These are phyloP conservation scores for Amia ocellicauda DNA, from an alignment of 2,113 vertebrate genomes.

Conservation along the genomic window DNA sequence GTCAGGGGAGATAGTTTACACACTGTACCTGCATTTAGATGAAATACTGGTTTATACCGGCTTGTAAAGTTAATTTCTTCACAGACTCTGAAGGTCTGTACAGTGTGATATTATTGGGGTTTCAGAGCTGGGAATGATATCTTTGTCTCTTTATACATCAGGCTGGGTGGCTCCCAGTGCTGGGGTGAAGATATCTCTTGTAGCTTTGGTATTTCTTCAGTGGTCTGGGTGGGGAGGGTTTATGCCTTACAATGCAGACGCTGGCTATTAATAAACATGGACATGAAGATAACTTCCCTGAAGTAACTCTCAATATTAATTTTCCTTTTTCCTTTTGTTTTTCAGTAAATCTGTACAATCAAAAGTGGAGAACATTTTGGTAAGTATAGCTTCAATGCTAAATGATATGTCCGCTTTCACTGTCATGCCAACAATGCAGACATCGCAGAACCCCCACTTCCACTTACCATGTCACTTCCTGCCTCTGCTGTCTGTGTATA, in stretches of 20 bases:
- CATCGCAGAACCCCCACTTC: too few relatives aligned
- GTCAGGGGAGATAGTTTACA: slow-evolving; percentile 1
- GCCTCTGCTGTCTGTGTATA: too few relatives aligned
- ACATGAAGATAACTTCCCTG: slow-evolving; percentile 29
- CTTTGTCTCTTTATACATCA: slow-evolving; percentile 44
- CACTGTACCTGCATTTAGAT: slow-evolving; percentile 27
- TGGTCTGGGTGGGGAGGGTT: slow-evolving; percentile 49
- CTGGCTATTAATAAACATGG: slow-evolving; percentile 69
- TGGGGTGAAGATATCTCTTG: slow-evolving; percentile 41
- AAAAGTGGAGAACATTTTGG: slow-evolving; percentile 98
- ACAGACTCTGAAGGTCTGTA: slow-evolving; percentile 11
- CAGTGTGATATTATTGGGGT: slow-evolving; percentile 29
- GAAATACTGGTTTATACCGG: slow-evolving; percentile 29
- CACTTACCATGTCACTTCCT: too few relatives aligned
- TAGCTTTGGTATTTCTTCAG: slow-evolving; percentile 32
- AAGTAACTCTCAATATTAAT: slow-evolving; percentile 57
- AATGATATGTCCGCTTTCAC: too few relatives aligned
- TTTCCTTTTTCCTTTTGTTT: slow-evolving; percentile 52
- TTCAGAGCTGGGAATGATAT: slow-evolving; percentile 24
- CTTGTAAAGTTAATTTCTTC: slow-evolving; percentile 2
- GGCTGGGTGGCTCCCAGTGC: slow-evolving; percentile 54
- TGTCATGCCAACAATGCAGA: background rate
- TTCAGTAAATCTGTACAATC: slow-evolving; percentile 98
- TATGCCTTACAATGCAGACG: slow-evolving; percentile 56
- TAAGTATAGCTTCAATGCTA: slow-evolving; percentile 66